Percentiles rank a stretch among this genome's conserved stretches.
phyloP scores from a whole-genome alignment of 2,888 invertebrate genomes.

The Girardia tigrina region DNA sequence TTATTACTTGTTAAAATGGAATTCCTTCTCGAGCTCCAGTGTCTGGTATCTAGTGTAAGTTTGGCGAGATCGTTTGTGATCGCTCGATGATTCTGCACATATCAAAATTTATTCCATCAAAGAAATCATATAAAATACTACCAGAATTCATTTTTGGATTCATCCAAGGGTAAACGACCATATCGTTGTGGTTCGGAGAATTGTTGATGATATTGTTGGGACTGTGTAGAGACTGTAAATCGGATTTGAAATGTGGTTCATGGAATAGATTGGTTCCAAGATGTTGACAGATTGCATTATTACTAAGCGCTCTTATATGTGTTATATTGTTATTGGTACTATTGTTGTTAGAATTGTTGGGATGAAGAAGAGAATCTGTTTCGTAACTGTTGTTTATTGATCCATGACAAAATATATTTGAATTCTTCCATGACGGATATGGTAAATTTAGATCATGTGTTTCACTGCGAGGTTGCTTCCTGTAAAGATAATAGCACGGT shows the following conservation, averaged over 20 bases:
- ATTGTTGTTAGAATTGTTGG: not conserved
- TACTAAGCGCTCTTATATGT: not conserved
- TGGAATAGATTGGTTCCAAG: constrained; percentile 4
- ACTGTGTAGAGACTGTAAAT: constrained; percentile 1
- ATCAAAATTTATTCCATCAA: not conserved
- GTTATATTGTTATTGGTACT: not conserved
- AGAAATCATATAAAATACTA: not conserved
- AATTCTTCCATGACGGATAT: constrained; percentile 3
- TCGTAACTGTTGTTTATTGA: not conserved
- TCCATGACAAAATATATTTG: not conserved
- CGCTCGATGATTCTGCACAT: constrained; percentile 1
- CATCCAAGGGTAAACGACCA: constrained; percentile 36
- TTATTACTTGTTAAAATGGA: constrained; percentile 37
- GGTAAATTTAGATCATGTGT: not conserved
- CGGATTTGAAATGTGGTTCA: not conserved
- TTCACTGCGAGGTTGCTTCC: not conserved
- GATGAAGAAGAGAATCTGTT: not conserved
- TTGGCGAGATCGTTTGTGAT: constrained; percentile 34
- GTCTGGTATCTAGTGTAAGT: constrained; percentile 35
- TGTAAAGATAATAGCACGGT: not conserved
- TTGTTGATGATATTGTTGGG: constrained; percentile 4
- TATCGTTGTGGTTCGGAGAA: not conserved
- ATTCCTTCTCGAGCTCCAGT: constrained; percentile 35
- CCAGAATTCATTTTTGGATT: constrained; percentile 33
- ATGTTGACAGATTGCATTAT: constrained; percentile 16